Conservation (phyloP, 2,888 invertebrate species). For the Alentia gelatinosa region DNA sequence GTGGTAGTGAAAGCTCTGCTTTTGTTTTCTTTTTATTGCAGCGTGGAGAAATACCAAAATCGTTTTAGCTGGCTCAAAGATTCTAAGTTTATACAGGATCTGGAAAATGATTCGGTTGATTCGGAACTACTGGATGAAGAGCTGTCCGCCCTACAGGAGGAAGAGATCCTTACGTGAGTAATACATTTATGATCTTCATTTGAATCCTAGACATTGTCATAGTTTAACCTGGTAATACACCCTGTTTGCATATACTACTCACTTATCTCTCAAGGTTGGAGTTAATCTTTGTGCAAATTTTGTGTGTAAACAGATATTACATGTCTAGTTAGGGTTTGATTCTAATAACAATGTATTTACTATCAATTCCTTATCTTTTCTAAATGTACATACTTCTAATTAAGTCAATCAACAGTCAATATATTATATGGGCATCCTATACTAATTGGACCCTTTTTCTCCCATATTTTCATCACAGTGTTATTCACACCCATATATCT, state of each 20-base stretch:
- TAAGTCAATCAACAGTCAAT: too few relatives aligned
- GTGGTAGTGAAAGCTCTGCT: slow-evolving; percentile 54
- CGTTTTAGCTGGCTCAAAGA: slow-evolving; percentile 66
- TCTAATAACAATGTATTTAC: too few relatives aligned
- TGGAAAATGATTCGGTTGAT: slow-evolving; percentile 67
- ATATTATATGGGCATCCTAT: too few relatives aligned
- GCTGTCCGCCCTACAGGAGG: slow-evolving; percentile 63
- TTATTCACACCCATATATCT: too few relatives aligned
- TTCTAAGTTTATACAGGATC: slow-evolving; percentile 64
- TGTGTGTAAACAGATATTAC: too few relatives aligned
- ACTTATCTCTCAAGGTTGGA: too few relatives aligned
- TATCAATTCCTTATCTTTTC: too few relatives aligned
- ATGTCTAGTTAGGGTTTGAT: too few relatives aligned
- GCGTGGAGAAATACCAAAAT: slow-evolving; percentile 67
- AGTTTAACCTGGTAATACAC: not conserved
- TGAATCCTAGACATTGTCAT: not conserved
- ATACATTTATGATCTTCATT: not conserved
- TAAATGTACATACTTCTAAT: too few relatives aligned
- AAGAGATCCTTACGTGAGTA: slow-evolving; percentile 57
- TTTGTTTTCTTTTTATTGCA: slow-evolving; percentile 58
- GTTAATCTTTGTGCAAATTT: not conserved
- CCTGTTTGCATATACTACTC: not conserved
- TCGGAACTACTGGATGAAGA: slow-evolving; percentile 66
- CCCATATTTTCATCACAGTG: too few relatives aligned
- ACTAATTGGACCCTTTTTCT: too few relatives aligned